A percentile compares a stretch with the other conserved stretches of the same genome.
phyloP scores from a whole-genome alignment of 2,113 vertebrate species.

The Cololabis saira region DNA sequence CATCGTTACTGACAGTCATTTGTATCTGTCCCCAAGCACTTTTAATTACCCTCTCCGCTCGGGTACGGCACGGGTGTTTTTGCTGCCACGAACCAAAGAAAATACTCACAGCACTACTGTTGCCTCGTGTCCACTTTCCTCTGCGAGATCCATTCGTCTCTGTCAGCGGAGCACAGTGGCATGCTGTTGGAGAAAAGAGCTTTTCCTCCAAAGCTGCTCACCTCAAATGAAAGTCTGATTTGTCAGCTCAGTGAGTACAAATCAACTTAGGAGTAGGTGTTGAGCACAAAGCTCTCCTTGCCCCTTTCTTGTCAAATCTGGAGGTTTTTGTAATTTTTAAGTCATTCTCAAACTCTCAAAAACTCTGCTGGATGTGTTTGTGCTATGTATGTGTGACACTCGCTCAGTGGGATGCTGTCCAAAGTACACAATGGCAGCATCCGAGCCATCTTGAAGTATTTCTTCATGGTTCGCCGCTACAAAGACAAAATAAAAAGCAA shows the following conservation, averaged over 20 bases:
- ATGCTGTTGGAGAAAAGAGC: conserved; percentile 30
- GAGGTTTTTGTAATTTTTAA: no score
- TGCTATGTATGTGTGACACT: conserved; percentile 12
- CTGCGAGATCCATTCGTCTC: conserved; percentile 56
- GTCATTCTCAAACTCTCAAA: no score
- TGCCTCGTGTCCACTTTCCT: conserved; percentile 60
- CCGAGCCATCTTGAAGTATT: conserved; percentile 21
- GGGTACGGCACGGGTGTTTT: conserved; percentile 38
- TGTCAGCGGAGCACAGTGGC: conserved; percentile 52
- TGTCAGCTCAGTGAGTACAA: conserved; percentile 17
- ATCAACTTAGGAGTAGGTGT: conserved; percentile 44
- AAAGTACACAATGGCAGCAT: conserved; percentile 39
- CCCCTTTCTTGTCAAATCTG: no score
- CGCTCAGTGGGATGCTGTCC: conserved; percentile 19
- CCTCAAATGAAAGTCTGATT: conserved; percentile 7
- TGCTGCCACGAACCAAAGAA: conserved; percentile 68
- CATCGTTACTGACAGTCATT: conserved; percentile 63
- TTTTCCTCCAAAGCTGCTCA: conserved; percentile 22
- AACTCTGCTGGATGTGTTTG: no score
- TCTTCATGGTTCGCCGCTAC: conserved; percentile 29
- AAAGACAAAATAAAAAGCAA: conserved; percentile 2
- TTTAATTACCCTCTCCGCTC: conserved; percentile 50
- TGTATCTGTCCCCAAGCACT: conserved; percentile 50
- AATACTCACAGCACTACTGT: conserved; percentile 65
- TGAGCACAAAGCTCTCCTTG: not conserved